Base-by-base conservation (phyloP, 1,140 invertebrate genomes). In the Antheraea pernyi region DNA sequence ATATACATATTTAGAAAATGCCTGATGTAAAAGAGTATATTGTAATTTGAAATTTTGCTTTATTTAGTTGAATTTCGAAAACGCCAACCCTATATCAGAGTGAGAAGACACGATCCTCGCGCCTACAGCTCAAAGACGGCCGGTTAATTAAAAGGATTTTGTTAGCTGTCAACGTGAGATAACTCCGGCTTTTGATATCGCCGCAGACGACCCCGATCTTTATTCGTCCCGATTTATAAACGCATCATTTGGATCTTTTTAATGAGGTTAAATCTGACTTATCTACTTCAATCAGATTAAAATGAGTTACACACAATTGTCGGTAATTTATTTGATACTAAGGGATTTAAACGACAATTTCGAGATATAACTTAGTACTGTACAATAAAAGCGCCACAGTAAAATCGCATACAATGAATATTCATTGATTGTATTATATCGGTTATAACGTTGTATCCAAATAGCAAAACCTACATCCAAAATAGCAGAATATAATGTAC, bases 71-170 rank as follows among this genome's bases (percentile, higher is more conserved):
- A 42, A 42, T 42, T 53, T 53, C 11, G 46, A 6, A 53, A 53
- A 53, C 16, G 13, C 2, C 46, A 53, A 53, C 46, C 46, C 46
- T 53, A 53, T 13, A 16, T 16, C 13, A 53, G 46, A 53, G 46
- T 53, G 46, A 53, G 46, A 16, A 13, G 46, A 53, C 16, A 53
- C 46, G 46, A 53, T 16, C 13, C 46, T 53, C 13, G 16, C 46
- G 13, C 46, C 46, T 53, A 53, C 46, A n/a, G 46, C 46, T 11
- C 39, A 42, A 53, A 53, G 46, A 73, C 79, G 73, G 68, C 73
- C 67, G 73, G 75, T 79, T 87, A 90, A 90, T 90, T 90, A 90
- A 90, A 90, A 88, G 84, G 84, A 86, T 88, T 90, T 90, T 88
- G 86, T 90, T 79, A 88, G 84, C 80, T 88, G 88, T 90, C 86